A percentile compares a stretch with the other conserved stretches of the same genome.
These are phyloP conservation scores for Trachythela sp. DNA, from an alignment of 64 coral and sea anemone genomes.

Conservation along the genomic window DNA sequence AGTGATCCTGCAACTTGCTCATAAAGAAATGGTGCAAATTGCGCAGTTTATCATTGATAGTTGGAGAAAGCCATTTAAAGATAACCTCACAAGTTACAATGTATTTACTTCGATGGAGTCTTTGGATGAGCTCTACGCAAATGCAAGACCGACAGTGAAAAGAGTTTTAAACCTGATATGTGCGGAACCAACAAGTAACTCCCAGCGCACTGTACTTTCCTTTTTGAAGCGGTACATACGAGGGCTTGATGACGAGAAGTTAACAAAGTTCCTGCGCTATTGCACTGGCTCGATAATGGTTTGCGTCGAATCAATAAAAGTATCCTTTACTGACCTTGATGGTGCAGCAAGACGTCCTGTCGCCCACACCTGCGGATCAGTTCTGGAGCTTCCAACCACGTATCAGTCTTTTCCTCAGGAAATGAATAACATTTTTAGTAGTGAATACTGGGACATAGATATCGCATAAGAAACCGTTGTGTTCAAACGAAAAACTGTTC, in stretches of 20 bases:
- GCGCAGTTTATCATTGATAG: slow-evolving; percentile 13
- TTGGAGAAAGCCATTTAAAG: slow-evolving; percentile 28
- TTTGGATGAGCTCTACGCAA: neutral
- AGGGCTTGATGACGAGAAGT: slow-evolving; percentile 30
- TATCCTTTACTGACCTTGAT: too few species aligned
- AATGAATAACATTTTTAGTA: too few species aligned
- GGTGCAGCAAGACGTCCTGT: too few species aligned
- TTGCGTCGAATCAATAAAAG: too few species aligned
- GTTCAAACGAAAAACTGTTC: too few species aligned
- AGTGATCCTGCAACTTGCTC: slow-evolving; percentile 16
- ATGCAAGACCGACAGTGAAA: slow-evolving; percentile 1
- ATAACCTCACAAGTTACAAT: neutral
- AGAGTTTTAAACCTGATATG: neutral
- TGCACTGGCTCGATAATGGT: too few species aligned
- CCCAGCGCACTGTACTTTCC: slow-evolving; percentile 23
- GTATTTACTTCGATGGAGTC: neutral
- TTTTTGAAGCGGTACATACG: slow-evolving; percentile 14
- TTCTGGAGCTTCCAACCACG: too few species aligned
- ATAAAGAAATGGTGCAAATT: slow-evolving; percentile 42
- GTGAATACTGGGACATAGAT: too few species aligned
- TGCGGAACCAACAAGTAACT: slow-evolving; percentile 9
- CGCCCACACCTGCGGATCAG: too few species aligned
- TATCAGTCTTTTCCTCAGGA: too few species aligned
- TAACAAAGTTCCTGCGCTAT: slow-evolving; percentile 19
- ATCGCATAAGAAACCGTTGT: too few species aligned